phyloP scores from a whole-genome alignment of 2,797 vertebrate genomes.

The Poecile montanus region DNA sequence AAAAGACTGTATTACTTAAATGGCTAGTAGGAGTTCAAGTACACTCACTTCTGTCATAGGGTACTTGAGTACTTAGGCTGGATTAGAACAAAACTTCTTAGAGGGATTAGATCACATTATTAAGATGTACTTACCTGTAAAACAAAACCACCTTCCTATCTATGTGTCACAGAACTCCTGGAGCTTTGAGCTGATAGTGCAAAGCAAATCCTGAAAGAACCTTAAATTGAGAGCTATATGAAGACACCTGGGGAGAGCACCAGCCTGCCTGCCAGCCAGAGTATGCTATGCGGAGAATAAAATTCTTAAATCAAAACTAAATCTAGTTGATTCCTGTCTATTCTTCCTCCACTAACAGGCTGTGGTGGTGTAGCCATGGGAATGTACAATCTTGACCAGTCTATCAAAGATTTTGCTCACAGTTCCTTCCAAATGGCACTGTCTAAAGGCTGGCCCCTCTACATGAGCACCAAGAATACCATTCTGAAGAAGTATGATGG shows the following conservation, averaged over 20 bases:
- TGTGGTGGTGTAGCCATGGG: constrained; percentile 94
- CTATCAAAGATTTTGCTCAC: constrained; percentile 95
- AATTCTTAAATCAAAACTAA: neutral
- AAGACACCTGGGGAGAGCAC: neutral
- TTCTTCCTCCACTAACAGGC: constrained; percentile 71
- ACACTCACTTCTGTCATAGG: neutral
- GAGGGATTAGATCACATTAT: neutral
- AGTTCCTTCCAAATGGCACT: constrained; percentile 97
- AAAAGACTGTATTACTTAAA: neutral
- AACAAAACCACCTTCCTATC: neutral
- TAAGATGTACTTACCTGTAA: neutral
- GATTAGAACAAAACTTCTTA: constrained; percentile 3
- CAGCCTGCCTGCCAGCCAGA: neutral
- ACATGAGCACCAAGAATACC: constrained; percentile 99
- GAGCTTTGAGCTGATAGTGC: neutral
- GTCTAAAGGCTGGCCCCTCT: constrained; percentile 89
- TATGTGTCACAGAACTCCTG: neutral
- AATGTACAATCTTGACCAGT: constrained; percentile 97
- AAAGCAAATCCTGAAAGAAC: neutral
- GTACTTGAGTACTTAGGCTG: neutral
- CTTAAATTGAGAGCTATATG: neutral
- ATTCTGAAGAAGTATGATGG: constrained; percentile 98
- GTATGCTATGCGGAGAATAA: neutral
- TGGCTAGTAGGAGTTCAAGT: neutral
- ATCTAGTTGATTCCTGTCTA: neutral